A percentile compares a stretch with the other conserved stretches of the same genome.
Evolutionary conservation across 2,113 vertebrate genomes (phyloP).

Genomic region (Marcusenius ussheri): DNA sequence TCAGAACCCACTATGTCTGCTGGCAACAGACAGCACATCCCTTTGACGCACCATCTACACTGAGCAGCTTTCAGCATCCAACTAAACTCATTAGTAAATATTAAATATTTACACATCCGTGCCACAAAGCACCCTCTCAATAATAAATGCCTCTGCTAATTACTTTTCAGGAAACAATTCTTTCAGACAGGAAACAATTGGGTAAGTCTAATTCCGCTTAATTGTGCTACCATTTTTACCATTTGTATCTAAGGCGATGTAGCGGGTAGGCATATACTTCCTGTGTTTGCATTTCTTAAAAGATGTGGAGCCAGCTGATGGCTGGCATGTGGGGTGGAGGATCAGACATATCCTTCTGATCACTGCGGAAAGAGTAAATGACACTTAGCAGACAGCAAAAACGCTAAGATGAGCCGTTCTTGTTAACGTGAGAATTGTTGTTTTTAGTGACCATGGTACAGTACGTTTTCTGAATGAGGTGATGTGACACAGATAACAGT

Average conservation of each 20-base stretch:
- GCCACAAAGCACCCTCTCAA: slow-evolving; percentile 23
- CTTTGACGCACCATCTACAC: neutral
- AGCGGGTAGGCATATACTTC: neutral
- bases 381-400: neutral
- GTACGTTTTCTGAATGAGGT: neutral
- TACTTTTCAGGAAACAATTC: slow-evolving; percentile 30
- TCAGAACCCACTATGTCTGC: neutral
- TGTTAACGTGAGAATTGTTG: neutral
- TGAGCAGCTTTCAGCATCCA: slow-evolving; percentile 21
- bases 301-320: slow-evolving; percentile 8
- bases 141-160: slow-evolving; percentile 29
- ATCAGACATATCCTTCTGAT: neutral
- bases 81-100: slow-evolving; percentile 28
- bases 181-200: slow-evolving; percentile 27
- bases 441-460: neutral
- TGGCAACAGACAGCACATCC: neutral
- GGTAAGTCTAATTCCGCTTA: slow-evolving; percentile 15
- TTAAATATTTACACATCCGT: slow-evolving; percentile 33
- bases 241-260: slow-evolving; percentile 9
- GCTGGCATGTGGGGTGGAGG: neutral
- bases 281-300: slow-evolving; percentile 15
- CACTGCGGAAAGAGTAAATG: neutral
- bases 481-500: neutral
- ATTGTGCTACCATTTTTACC: slow-evolving; percentile 18
- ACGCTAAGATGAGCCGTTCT: neutral